Evolutionary conservation across 92 coral and sea anemone genomes (phyloP).

Genomic region (Zoanthus sociatus): DNA sequence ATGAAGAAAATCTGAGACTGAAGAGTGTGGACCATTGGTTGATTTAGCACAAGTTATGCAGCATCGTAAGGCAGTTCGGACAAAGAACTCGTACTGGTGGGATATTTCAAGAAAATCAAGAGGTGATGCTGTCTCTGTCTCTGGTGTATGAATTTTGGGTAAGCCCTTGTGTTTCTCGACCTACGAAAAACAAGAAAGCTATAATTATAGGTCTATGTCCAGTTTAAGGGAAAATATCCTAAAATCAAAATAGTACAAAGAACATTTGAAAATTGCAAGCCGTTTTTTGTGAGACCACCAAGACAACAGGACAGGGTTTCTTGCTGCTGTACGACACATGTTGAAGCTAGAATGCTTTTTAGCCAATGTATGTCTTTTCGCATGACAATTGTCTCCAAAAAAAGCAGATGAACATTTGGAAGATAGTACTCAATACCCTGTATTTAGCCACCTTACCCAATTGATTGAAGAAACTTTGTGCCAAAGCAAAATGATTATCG

Average conservation of each 20-base stretch:
- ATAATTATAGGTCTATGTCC: constrained; percentile 15
- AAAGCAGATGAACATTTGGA: background rate
- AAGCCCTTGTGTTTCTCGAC: background rate
- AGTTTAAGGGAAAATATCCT: constrained; percentile 38
- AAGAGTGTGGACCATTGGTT: too few relatives aligned
- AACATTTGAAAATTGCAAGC: constrained; percentile 38
- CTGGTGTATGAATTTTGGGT: background rate
- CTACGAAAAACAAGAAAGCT: too few relatives aligned
- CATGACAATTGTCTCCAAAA: constrained; percentile 15
- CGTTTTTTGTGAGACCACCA: constrained; percentile 63
- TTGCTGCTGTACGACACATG: constrained; percentile 36
- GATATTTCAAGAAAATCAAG: too few relatives aligned
- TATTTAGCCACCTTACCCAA: constrained; percentile 13
- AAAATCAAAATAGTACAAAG: constrained; percentile 53
- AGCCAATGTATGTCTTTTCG: constrained; percentile 5
- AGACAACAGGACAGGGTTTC: background rate
- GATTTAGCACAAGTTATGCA: too few relatives aligned
- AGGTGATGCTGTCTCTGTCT: constrained; percentile 39
- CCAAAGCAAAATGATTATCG: constrained; percentile 11
- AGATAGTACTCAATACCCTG: background rate
- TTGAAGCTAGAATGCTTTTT: constrained; percentile 56
- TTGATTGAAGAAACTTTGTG: constrained; percentile 36
- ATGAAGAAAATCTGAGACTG: too few relatives aligned
- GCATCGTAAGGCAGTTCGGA: too few relatives aligned
- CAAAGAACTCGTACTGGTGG: too few relatives aligned